Evolutionary conservation across 2,113 vertebrate species (phyloP), one percentile per base, ranked within the genome.

Genomic region (Oplegnathus fasciatus): DNA sequence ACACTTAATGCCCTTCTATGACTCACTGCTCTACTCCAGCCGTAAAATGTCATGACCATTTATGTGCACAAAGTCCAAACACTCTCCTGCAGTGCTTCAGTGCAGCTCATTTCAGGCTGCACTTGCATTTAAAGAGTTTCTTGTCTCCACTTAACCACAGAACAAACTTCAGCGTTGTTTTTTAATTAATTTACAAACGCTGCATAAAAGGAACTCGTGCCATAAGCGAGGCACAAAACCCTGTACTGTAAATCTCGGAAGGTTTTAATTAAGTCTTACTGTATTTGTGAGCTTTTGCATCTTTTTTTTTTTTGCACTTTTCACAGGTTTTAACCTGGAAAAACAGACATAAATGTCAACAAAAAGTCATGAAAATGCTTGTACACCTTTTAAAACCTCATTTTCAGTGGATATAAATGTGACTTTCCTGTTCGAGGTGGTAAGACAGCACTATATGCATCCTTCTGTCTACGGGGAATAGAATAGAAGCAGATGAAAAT

Each of bases 11-110:
- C 60, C 82, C 87, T 81, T 60, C 80, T 84, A 78, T 88, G 91
- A 90, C 83, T 89, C 86, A 82, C 74, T 73, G 75, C 74, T 24
- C 82, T 70, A 34, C 73, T 83, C 73, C 76, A 86, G 89, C 79
- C 24, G n/a, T 80, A 77, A 90, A 89, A 92, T 90, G 86, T 91
- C 88, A 89, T 90, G 88, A 91, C 91, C 92, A 88, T 93, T 82
- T 93, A 88, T 91, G 91, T 83, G 83, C 88, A 91, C 82, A 80
- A 57, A 89, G 84, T 87, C 85, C 81, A 83, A 89, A 80, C 60
- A 1, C 44, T 66, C 50, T 73, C 66, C 82, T 76, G 85, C 48
- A 44, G 82, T 5, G 55, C 57, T 81, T 81, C 76, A 71, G 46
- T 22, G 65, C 70, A 75, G 72, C 78, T 68, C 55, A 4, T 69